Conservation (phyloP, 2,113 vertebrate species). For the Eleginops maclovinus region DNA sequence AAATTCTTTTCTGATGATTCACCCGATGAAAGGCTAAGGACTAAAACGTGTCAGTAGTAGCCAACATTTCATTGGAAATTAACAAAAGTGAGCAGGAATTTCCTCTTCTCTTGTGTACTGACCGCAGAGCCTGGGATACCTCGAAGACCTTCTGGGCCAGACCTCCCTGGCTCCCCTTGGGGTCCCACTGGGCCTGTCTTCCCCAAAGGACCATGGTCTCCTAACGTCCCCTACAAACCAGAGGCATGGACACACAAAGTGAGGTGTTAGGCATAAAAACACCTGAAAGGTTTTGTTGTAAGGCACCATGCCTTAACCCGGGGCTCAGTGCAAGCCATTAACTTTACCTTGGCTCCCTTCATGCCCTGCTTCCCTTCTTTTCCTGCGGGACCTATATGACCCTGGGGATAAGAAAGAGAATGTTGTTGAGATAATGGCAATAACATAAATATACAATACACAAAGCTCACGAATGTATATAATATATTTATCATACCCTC, state of each 20-base stretch:
- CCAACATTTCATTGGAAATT: too few species aligned
- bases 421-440: background rate
- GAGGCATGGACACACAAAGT: background rate
- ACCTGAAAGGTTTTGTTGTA: background rate
- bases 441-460: slow-evolving; percentile 1
- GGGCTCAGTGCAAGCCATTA: background rate
- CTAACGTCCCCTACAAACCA: slow-evolving; percentile 83
- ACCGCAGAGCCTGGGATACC: slow-evolving; percentile 93
- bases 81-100: too few species aligned
- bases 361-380: slow-evolving; percentile 90
- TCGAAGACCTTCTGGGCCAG: slow-evolving; percentile 88
- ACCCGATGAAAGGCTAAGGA: too few species aligned
- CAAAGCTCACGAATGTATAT: background rate
- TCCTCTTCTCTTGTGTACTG: slow-evolving; percentile 71
- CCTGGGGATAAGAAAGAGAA: slow-evolving; percentile 75
- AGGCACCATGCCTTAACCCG: background rate
- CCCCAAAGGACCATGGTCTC: slow-evolving; percentile 84
- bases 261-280: background rate
- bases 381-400: slow-evolving; percentile 84
- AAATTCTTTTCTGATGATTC: too few species aligned
- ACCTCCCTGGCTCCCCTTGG: slow-evolving; percentile 87
- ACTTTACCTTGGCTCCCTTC: slow-evolving; percentile 90
- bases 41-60: too few species aligned
- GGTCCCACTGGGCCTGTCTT: slow-evolving; percentile 88
- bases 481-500: slow-evolving; percentile 82